These are phyloP conservation scores for Pygmarrhopalites habei DNA, from an alignment of 1,140 invertebrate genomes.

Conservation along the genomic window DNA sequence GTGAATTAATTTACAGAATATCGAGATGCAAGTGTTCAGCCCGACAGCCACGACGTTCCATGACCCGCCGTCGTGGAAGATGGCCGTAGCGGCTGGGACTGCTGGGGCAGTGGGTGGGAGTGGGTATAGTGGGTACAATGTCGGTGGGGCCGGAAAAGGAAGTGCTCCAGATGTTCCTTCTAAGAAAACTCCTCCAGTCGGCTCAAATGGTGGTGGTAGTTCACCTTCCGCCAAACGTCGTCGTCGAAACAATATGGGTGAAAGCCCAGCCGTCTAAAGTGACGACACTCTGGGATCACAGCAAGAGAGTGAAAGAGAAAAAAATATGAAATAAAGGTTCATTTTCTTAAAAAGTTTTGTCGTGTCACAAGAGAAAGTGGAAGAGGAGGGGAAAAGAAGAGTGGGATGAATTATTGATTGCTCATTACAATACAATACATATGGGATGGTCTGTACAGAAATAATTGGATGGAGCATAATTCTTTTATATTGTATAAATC, in stretches of 20 bases:
- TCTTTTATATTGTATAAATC: too few species aligned
- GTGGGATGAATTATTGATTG: too few species aligned
- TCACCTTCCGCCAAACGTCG: conserved; percentile 22
- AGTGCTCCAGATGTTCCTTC: background rate
- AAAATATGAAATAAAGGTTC: background rate
- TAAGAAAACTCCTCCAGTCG: conserved; percentile 6
- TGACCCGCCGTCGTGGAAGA: background rate
- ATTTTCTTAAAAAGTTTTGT: too few species aligned
- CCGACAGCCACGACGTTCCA: conserved; percentile 43
- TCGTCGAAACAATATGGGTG: conserved; percentile 15
- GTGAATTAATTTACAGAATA: conserved; percentile 43
- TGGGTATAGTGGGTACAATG: background rate
- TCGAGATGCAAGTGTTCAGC: conserved; percentile 48
- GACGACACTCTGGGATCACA: background rate
- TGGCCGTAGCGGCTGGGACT: background rate
- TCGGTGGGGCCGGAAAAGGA: too few species aligned
- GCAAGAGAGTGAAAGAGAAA: background rate
- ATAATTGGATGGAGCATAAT: too few species aligned
- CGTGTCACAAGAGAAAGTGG: background rate
- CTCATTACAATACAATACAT: too few species aligned
- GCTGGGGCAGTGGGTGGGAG: background rate
- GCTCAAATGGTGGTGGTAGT: background rate
- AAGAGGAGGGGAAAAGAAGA: background rate
- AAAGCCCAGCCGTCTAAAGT: background rate
- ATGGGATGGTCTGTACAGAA: too few species aligned